Percentiles rank a stretch among this genome's conserved stretches.
These are phyloP conservation scores for Arctia plantaginis DNA, from an alignment of 2,888 invertebrate genomes.

Conservation along the genomic window DNA sequence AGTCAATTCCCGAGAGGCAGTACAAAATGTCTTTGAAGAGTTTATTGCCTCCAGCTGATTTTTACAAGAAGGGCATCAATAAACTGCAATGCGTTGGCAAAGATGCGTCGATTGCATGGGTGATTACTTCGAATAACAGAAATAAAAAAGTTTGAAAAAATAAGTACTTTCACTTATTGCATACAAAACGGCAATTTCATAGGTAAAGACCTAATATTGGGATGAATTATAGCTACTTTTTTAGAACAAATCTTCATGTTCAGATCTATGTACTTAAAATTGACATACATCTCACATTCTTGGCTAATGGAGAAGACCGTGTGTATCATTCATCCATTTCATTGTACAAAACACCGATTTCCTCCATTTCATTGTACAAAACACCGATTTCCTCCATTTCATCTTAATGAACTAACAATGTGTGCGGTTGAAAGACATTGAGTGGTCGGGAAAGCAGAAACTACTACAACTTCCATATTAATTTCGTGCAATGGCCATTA, in stretches of 20 bases:
- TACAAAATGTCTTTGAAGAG: no score
- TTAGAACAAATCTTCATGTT: neutral
- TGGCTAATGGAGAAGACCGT: neutral
- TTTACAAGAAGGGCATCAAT: no score
- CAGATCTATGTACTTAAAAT: neutral
- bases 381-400: neutral
- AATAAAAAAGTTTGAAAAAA: no score
- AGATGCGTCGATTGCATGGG: no score
- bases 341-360: neutral
- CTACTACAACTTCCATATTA: neutral
- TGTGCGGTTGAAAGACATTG: neutral
- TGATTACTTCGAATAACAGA: no score
- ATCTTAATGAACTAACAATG: neutral
- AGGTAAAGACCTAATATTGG: no score
- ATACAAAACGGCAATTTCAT: no score
- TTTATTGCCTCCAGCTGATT: no score
- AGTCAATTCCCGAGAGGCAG: no score
- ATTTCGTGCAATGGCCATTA: neutral
- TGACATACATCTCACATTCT: neutral
- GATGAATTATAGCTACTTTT: no score
- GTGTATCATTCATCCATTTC: neutral
- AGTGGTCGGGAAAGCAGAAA: neutral
- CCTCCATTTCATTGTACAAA: neutral
- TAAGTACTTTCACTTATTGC: no score
- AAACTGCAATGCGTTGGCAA: no score